These are phyloP conservation scores for Pocillopora verrucosa DNA, from an alignment of 64 coral and sea anemone species.

Conservation along the genomic window DNA sequence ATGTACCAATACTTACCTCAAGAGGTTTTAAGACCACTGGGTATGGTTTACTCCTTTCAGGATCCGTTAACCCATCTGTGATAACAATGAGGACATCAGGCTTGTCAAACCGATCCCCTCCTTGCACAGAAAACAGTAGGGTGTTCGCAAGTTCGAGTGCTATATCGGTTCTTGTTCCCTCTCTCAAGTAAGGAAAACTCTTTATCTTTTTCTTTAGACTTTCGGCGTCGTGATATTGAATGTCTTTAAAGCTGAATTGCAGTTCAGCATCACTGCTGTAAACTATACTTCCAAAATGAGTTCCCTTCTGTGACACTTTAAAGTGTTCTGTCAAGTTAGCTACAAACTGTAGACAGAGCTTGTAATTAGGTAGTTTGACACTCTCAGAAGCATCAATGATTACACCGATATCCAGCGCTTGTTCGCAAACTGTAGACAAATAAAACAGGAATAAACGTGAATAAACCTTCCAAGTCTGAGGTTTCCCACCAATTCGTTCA, in stretches of 20 bases:
- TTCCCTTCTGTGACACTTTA: constrained; percentile 5
- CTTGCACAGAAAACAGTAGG: background rate
- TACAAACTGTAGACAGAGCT: background rate
- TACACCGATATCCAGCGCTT: constrained; percentile 30
- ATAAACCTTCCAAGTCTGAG: no score
- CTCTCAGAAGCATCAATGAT: constrained; percentile 39
- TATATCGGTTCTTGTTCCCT: constrained; percentile 27
- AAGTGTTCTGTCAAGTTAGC: background rate
- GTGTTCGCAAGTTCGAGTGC: background rate
- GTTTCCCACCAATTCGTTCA: no score
- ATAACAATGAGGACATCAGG: constrained; percentile 40
- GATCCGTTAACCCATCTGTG: constrained; percentile 20
- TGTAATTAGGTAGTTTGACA: background rate
- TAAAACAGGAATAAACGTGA: background rate
- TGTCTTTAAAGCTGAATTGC: constrained; percentile 32
- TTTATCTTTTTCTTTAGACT: background rate
- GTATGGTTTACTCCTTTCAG: constrained; percentile 9
- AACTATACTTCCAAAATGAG: constrained; percentile 20
- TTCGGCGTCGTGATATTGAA: background rate
- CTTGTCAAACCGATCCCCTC: constrained; percentile 12
- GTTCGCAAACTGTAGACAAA: constrained; percentile 4
- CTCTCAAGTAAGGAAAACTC: background rate
- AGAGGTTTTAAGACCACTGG: constrained; percentile 4
- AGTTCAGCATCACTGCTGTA: background rate
- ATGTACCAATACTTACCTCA: background rate